These are phyloP conservation scores for Parnassius orleans DNA, from an alignment of 2,888 invertebrate genomes.

Conservation along the genomic window DNA sequence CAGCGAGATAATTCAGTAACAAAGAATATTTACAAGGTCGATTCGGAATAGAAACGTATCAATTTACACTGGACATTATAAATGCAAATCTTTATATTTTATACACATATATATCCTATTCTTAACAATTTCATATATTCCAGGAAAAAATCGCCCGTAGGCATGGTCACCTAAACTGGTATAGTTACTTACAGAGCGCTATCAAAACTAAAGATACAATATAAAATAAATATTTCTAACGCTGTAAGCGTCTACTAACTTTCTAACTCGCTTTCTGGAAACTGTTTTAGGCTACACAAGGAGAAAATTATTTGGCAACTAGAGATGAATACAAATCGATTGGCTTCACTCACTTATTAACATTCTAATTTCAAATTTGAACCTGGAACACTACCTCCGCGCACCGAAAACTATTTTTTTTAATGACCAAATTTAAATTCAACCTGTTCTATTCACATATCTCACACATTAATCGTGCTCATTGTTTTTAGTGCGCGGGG, in stretches of 20 bases:
- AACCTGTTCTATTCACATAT: slow-evolving; percentile 35
- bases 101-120: slow-evolving; percentile 24
- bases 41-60: slow-evolving; percentile 40
- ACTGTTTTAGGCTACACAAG: slow-evolving; percentile 65
- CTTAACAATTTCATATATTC: slow-evolving; percentile 16
- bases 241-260: slow-evolving; percentile 61
- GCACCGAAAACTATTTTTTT: slow-evolving; percentile 54
- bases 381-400: slow-evolving; percentile 57
- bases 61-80: slow-evolving; percentile 56
- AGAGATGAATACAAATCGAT: slow-evolving; percentile 71
- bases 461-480: slow-evolving; percentile 18
- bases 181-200: slow-evolving; percentile 40
- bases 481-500: slow-evolving; percentile 56
- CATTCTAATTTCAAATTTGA: slow-evolving; percentile 60
- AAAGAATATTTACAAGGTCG: slow-evolving; percentile 70
- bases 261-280: slow-evolving; percentile 63
- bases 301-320: slow-evolving; percentile 76
- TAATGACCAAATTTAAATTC: slow-evolving; percentile 35
- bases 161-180: slow-evolving; percentile 9
- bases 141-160: slow-evolving; percentile 1
- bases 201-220: slow-evolving; percentile 56
- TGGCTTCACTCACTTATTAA: slow-evolving; percentile 59
- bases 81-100: slow-evolving; percentile 60
- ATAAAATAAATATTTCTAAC: slow-evolving; percentile 70
- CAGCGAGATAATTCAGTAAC: slow-evolving; percentile 72